Evolutionary conservation across 2,797 vertebrate species (phyloP), one percentile per base, ranked within the genome.

Genomic region (Mallotus villosus): DNA sequence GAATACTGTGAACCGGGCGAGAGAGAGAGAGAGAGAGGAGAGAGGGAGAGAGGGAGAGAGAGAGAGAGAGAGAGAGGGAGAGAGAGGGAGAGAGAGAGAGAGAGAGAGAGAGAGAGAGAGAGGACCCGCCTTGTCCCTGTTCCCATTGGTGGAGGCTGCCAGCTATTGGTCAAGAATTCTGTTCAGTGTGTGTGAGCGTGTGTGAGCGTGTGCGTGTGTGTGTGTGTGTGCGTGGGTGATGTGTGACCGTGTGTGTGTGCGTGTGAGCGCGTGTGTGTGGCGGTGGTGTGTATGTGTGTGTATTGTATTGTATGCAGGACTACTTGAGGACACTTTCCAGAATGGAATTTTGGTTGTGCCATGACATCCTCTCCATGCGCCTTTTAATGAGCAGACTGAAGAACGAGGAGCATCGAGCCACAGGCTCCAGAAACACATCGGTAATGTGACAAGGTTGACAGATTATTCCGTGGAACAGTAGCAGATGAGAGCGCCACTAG

Each of bases 61-160:
- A 55, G 80, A 32, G 34, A 37, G 70, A 88, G 70, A 88, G 80
- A 32, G 34, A 37, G 77, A 78, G 78, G 75, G 75, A 68, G 68
- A 70, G 27, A 73, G 77, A 73, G 6, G 8, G 34, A 37, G 34
- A 1, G 34, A 55, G 79, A 60, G 34, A 34, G 62, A 76, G 89
- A 87, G 81, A 85, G 83, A 57, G 70, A 72, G 77, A 79, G 78
- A 78, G 76, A 68, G 70, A 67, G 27, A 74, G 78, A 72, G 77
- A 68, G 22, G 79, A 72, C 72, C 72, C 64, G 82, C 55, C 73
- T 82, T 73, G n/a, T 67, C 81, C 81, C 61, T 6, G 24, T 75
- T 61, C 58, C 12, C 67, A 91, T 92, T 92, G 88, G 90, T 75
- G 68, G 75, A 73, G 37, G 63, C 21, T 55, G 53, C 57, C 71